Conservation (phyloP, 1,140 invertebrate species). For the Eriocheir sinensis region DNA sequence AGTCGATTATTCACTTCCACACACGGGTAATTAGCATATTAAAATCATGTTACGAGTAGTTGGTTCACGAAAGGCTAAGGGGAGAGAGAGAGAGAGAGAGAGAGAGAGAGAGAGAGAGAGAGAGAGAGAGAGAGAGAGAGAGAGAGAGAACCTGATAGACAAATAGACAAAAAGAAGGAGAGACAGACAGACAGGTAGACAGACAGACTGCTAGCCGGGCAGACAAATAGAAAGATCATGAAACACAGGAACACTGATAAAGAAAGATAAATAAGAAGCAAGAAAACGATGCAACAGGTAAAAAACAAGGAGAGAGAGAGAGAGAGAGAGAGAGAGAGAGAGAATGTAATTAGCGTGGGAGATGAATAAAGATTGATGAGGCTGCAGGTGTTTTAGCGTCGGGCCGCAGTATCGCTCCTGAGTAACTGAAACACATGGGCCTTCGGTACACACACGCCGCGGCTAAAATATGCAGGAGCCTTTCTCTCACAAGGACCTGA, state of each 20-base stretch:
- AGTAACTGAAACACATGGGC: neutral
- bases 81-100: slow-evolving; percentile 43
- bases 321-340: no score
- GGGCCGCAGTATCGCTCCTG: neutral
- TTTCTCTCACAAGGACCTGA: neutral
- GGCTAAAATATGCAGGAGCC: neutral
- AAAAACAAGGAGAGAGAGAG: neutral
- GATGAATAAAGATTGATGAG: slow-evolving; percentile 25
- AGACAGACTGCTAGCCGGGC: neutral
- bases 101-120: slow-evolving; percentile 55
- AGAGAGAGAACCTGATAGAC: neutral
- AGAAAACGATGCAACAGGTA: neutral
- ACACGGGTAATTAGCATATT: slow-evolving; percentile 39
- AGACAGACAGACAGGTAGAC: neutral
- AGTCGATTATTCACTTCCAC: slow-evolving; percentile 39
- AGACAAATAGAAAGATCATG: neutral
- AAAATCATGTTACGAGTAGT: slow-evolving; percentile 8
- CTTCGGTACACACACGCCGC: neutral
- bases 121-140: slow-evolving; percentile 54
- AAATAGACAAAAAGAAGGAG: slow-evolving; percentile 4
- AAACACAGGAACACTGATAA: neutral
- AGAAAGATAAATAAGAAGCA: neutral
- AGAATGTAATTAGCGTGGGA: neutral
- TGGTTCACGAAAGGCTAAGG: neutral
- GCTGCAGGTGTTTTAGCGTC: neutral